phyloP scores from a whole-genome alignment of 2,113 vertebrate genomes.

The Choloepus hoffmanni region DNA sequence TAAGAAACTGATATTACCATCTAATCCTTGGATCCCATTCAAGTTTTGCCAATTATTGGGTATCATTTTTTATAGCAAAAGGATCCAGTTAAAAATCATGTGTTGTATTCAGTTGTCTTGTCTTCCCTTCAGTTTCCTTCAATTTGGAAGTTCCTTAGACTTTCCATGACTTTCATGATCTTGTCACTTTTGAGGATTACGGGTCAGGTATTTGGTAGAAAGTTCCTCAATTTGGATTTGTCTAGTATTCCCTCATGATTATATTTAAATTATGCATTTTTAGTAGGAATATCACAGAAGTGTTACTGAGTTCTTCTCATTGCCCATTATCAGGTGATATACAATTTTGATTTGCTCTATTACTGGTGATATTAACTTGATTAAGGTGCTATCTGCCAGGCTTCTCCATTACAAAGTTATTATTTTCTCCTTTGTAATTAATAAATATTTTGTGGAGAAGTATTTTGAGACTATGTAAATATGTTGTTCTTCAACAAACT shows the following conservation, averaged over 20 bases:
- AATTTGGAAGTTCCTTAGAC: background rate
- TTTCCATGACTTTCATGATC: background rate
- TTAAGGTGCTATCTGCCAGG: background rate
- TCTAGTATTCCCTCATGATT: background rate
- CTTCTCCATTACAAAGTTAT: background rate
- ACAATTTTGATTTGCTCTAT: background rate
- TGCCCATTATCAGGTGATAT: background rate
- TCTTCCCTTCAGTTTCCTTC: background rate
- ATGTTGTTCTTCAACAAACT: no score
- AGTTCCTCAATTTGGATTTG: background rate
- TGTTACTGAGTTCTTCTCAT: background rate
- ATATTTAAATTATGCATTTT: background rate
- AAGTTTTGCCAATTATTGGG: background rate
- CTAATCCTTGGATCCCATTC: background rate
- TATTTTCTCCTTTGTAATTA: background rate
- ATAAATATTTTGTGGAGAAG: no score
- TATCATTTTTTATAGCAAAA: background rate
- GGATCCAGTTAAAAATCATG: background rate
- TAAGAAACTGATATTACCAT: background rate
- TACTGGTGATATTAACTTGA: background rate
- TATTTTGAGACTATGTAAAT: no score
- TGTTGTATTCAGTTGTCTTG: background rate
- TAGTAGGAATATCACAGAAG: background rate
- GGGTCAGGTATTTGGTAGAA: background rate
- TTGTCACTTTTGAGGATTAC: background rate